Base-by-base conservation (phyloP, 2,888 invertebrate genomes). In the Polymixis flavicincta region DNA sequence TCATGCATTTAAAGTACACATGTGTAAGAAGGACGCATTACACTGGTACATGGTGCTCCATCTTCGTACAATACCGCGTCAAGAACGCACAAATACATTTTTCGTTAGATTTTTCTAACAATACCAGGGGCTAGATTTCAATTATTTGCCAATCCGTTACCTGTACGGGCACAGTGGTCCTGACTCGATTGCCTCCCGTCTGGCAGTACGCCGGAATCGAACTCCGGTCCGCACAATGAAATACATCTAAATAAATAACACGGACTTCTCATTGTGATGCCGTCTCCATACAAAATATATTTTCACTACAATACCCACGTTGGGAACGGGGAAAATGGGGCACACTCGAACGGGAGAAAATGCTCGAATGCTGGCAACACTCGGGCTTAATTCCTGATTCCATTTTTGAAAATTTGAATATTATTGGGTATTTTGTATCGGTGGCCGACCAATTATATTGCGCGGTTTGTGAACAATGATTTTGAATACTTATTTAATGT, bases 211-310 rank as follows among this genome's bases (percentile, higher is more conserved):
- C 85, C 89, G 91, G 93, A 93, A 92, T 93, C 92, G 92, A 93
- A 93, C 92, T 90, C 89, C 87, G 84, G 87, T 88, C 87, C 88
- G 83, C 90, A 92, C 94, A 94, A 94, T 92, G 90, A 92, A 92
- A 93, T 94, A 94, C 93, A 93, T 94, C 93, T 94, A 95, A 95
- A 95, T 94, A 95, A 95, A 95, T 95, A 95, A 95, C 94, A 92
- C 90, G 92, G 93, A 92, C 93, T 92, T 89, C 92, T 85, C 92
- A 94, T 95, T 95, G 94, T 95, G 87, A 93, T 91, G 90, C 92
- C 89, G 90, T 87, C 89, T 93, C 91, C 93, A 92, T 93, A 94
- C 92, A 93, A 94, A 94, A 95, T 95, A 94, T 94, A 94, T 94
- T 95, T 94, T 91, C 92, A 86, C 90, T 89, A 93, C 94, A 94